Percentiles rank a stretch among this genome's conserved stretches.
These are phyloP conservation scores for Trigoniulus corallinus DNA, from an alignment of 1,140 invertebrate species.

Conservation along the genomic window DNA sequence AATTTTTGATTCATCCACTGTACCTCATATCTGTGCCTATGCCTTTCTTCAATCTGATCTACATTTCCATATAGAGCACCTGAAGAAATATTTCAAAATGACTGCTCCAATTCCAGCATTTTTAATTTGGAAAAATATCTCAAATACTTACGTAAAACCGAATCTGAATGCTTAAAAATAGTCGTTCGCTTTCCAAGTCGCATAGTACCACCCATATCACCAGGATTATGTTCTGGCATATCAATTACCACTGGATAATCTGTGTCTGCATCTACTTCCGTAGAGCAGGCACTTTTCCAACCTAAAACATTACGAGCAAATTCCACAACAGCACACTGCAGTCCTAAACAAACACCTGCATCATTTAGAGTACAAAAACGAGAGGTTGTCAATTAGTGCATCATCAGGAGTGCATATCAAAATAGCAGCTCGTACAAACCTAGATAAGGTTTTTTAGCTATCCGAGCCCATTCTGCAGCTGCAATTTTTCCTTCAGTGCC, in stretches of 20 bases:
- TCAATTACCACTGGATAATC: slow-evolving; percentile 73
- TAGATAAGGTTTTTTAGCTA: slow-evolving; percentile 74
- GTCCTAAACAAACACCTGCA: slow-evolving; percentile 75
- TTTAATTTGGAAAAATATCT: background rate
- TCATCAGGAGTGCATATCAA: background rate
- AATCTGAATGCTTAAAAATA: slow-evolving; percentile 44
- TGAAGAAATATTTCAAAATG: slow-evolving; percentile 26
- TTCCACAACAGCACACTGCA: slow-evolving; percentile 95
- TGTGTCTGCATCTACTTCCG: slow-evolving; percentile 62
- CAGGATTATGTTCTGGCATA: slow-evolving; percentile 95
- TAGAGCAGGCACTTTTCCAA: slow-evolving; percentile 62
- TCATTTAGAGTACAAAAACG: background rate
- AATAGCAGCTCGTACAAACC: slow-evolving; percentile 26
- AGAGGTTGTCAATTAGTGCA: too few relatives aligned
- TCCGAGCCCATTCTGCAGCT: slow-evolving; percentile 82
- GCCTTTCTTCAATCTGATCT: slow-evolving; percentile 78
- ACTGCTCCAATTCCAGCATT: background rate
- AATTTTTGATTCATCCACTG: background rate
- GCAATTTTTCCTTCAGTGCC: slow-evolving; percentile 93
- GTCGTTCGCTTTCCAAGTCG: slow-evolving; percentile 81
- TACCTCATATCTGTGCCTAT: slow-evolving; percentile 67
- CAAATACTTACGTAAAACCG: slow-evolving; percentile 49
- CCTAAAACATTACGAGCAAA: slow-evolving; percentile 74
- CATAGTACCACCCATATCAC: slow-evolving; percentile 94
- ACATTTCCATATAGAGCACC: slow-evolving; percentile 68